Base-by-base conservation (phyloP, 2,797 vertebrate species). In the Sebastiscus albofasciatus region DNA sequence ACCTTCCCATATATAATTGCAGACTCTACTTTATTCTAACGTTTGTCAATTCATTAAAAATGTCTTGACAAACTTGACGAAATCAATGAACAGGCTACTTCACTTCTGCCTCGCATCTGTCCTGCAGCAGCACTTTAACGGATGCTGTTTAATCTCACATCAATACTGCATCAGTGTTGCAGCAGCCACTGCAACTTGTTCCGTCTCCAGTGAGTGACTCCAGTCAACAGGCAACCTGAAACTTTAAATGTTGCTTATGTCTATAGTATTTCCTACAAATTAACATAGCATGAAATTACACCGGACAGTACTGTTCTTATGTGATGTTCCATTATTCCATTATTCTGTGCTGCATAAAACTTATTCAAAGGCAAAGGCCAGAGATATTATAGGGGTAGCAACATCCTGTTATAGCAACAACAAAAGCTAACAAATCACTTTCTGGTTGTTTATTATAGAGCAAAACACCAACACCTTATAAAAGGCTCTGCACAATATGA, bases 81-180 rank as follows among this genome's bases (percentile, higher is more conserved):
- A 46, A 78, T 72, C 58, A 29, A 20, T 62, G 27, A 68, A 31
- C 36, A 64, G 12, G 31, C 64, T 26, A 26, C 54, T 67, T 52
- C 46, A 52, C 58, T 39, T 52, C 62, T 58, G 49, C 36, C 20
- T 58, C 9, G 5, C 58, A 62, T 73, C 68, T 62, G 66, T 55
- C 61, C 72, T 52, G 46, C 72, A 72, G 61, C 77, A 77, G 68
- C 64, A 52, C 60, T 56, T 64, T 6, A 56, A 2, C 6, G 16
- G 33, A 69, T 34, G 33, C 72, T 54, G 73, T 65, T 83, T 65
- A 67, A 84, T 82, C 54, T 24, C 49, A 20, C 79, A 84, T 80
- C 82, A 80, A 55, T 78, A 66, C 77, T 72, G 62, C 70, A 83
- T 75, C 56, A 67, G 68, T 54, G 60, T 58, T 78, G 62, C 73